Conservation (phyloP, 2,113 vertebrate species). For the Ciconia stormi region DNA sequence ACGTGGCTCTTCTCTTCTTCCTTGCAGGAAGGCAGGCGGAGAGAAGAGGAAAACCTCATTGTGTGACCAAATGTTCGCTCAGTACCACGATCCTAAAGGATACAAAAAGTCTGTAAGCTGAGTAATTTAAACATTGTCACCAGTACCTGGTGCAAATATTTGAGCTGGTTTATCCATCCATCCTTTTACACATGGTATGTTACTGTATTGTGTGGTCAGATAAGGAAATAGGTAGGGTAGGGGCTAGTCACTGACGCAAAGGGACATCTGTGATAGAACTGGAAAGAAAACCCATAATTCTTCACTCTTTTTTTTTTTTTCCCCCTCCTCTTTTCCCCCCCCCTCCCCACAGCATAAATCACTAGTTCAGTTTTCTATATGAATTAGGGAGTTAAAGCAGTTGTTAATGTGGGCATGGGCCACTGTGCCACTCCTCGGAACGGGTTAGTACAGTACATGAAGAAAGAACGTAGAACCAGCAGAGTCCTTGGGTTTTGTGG, state of each 20-base stretch:
- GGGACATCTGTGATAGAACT: neutral
- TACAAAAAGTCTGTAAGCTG: neutral
- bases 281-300: neutral
- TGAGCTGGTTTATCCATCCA: neutral
- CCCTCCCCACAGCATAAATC: neutral
- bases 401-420: neutral
- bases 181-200: neutral
- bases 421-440: neutral
- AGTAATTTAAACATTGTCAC: neutral
- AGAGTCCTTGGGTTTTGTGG: neutral
- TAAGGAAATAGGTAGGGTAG: neutral
- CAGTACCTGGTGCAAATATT: neutral
- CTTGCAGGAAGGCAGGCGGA: neutral
- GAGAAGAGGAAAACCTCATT: neutral
- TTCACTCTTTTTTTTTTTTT: neutral
- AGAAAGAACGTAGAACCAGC: neutral
- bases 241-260: neutral
- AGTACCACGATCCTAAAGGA: neutral
- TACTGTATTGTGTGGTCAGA: neutral
- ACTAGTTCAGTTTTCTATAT: neutral
- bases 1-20: neutral
- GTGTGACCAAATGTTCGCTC: conserved; percentile 1
- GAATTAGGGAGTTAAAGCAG: neutral
- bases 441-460: neutral
- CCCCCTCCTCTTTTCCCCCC: rapidly evolving